Conservation (phyloP, 35 echinoderm and acorn worm species). For the Apostichopus parvimensis region DNA sequence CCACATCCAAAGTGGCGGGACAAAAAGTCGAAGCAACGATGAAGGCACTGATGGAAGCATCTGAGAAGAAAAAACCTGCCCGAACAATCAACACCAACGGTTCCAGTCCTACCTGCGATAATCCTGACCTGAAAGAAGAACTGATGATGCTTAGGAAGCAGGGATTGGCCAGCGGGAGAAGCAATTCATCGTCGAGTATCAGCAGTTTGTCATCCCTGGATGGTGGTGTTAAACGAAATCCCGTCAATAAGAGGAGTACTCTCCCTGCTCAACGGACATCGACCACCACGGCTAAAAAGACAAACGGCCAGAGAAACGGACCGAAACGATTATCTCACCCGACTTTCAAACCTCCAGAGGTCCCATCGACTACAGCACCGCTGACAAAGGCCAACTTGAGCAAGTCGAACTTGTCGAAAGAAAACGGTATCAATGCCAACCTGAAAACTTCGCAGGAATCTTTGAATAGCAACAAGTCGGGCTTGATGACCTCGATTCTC, state of each 20-base stretch:
- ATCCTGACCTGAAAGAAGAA: slow-evolving; percentile 47
- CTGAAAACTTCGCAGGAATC: slow-evolving; percentile 40
- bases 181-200: slow-evolving; percentile 44
- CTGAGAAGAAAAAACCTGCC: slow-evolving; percentile 28
- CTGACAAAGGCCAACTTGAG: slow-evolving; percentile 15
- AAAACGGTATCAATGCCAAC: slow-evolving; percentile 50
- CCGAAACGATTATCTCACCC: slow-evolving; percentile 40
- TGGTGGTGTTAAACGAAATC: background rate
- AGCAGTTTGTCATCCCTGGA: slow-evolving; percentile 41
- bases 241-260: slow-evolving; percentile 1
- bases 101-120: slow-evolving; percentile 49
- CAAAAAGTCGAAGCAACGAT: slow-evolving; percentile 52
- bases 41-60: slow-evolving; percentile 53
- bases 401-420: slow-evolving; percentile 35
- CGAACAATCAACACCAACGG: background rate
- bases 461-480: slow-evolving; percentile 38
- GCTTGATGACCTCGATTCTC: slow-evolving; percentile 43
- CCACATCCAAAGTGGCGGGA: slow-evolving; percentile 31
- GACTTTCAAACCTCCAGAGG: slow-evolving; percentile 41
- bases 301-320: background rate
- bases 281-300: background rate
- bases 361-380: background rate
- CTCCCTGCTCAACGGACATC: background rate
- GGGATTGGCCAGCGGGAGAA: slow-evolving; percentile 45
- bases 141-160: slow-evolving; percentile 26